A percentile compares a stretch with the other conserved stretches of the same genome.
Evolutionary conservation across 2,888 invertebrate species (phyloP).

Genomic region (Nymphalis urticae): DNA sequence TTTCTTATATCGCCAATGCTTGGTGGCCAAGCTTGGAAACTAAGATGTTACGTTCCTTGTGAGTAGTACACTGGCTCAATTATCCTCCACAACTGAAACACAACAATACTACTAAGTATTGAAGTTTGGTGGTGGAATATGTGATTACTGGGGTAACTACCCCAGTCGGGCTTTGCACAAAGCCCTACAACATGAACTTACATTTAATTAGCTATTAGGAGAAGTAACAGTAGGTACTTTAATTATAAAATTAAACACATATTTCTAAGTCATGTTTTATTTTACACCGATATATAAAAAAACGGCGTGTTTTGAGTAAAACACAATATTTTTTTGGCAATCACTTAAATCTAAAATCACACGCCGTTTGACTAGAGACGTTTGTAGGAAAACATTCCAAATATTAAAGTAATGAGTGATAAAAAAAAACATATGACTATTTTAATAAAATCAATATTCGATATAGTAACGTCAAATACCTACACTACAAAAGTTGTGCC

Average conservation of each 20-base stretch:
- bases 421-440: background rate
- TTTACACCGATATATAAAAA: conserved; percentile 68
- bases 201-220: no score
- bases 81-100: no score
- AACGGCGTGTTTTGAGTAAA: conserved; percentile 38
- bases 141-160: no score
- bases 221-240: no score
- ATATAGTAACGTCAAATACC: background rate
- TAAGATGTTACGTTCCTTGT: no score
- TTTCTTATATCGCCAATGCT: no score
- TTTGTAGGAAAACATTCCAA: conserved; percentile 2
- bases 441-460: conserved; percentile 1
- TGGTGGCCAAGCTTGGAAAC: no score
- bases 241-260: conserved; percentile 31
- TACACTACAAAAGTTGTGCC: conserved; percentile 1
- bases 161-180: no score
- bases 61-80: no score
- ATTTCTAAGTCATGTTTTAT: conserved; percentile 48
- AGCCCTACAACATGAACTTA: no score
- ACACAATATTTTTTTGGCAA: conserved; percentile 30
- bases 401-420: conserved; percentile 4
- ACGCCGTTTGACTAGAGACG: conserved; percentile 41
- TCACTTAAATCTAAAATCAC: conserved; percentile 33
- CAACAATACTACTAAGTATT: no score
- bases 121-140: no score